Conservation (phyloP, 1,140 invertebrate genomes). For the Ladona fulva region DNA sequence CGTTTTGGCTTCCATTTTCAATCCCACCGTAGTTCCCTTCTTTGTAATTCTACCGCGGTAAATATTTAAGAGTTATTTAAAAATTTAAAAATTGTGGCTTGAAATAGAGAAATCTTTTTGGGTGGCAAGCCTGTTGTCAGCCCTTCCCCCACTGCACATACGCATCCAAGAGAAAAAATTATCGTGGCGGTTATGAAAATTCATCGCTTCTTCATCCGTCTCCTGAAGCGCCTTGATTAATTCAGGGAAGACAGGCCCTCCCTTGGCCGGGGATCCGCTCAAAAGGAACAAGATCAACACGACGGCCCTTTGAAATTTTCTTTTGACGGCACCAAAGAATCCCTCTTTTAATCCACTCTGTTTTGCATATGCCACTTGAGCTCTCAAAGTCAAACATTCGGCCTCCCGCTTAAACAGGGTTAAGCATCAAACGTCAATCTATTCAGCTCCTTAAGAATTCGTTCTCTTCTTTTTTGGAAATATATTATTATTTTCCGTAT, state of each 20-base stretch:
- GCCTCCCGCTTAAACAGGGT: constrained; percentile 20
- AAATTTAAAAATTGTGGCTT: too few species aligned
- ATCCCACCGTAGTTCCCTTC: too few species aligned
- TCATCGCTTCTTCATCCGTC: constrained; percentile 17
- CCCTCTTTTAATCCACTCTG: constrained; percentile 23
- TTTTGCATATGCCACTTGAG: constrained; percentile 25
- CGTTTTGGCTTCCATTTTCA: too few species aligned
- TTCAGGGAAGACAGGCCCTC: constrained; percentile 14
- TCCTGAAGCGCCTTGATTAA: constrained; percentile 20
- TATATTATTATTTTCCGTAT: not conserved
- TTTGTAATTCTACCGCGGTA: too few species aligned
- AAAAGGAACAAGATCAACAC: constrained; percentile 18
- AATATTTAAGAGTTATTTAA: too few species aligned
- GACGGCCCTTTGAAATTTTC: constrained; percentile 21
- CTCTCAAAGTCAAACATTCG: constrained; percentile 23
- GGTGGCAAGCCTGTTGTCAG: too few species aligned
- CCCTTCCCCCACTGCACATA: too few species aligned
- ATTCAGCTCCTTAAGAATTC: constrained; percentile 23
- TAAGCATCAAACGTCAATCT: constrained; percentile 24
- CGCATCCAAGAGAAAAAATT: not conserved
- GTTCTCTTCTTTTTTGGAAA: constrained; percentile 1
- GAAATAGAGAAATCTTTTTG: too few species aligned
- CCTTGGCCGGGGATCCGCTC: not conserved
- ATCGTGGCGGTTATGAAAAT: constrained; percentile 21
- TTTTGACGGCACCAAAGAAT: constrained; percentile 19